These are phyloP conservation scores for Dolomedes plantarius DNA, from an alignment of 2,888 invertebrate species.

Conservation along the genomic window DNA sequence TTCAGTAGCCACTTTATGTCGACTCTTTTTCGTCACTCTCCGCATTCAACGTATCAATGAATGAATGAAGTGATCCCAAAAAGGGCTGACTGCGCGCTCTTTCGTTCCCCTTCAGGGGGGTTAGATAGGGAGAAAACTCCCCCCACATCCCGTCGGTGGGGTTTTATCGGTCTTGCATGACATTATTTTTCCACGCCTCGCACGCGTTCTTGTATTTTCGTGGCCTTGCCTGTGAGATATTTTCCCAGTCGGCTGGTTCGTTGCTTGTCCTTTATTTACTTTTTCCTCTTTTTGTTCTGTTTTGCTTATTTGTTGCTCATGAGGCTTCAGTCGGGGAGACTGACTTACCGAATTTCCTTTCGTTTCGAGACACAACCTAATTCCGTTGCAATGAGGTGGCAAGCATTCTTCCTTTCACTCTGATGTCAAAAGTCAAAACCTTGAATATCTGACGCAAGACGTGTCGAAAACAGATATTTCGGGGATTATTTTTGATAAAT, in stretches of 20 bases:
- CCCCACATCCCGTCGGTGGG: conserved; percentile 24
- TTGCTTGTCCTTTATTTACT: not conserved
- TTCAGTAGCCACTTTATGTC: conserved; percentile 68
- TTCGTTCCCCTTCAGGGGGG: not conserved
- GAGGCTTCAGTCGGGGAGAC: too few relatives aligned
- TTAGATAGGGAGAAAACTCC: not conserved
- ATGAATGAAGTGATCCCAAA: conserved; percentile 66
- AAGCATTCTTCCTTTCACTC: too few relatives aligned
- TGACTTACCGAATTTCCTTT: too few relatives aligned
- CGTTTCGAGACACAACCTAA: too few relatives aligned
- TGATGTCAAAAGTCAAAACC: too few relatives aligned
- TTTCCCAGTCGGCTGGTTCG: not conserved
- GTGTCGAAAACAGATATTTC: too few relatives aligned
- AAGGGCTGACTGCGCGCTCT: conserved; percentile 33
- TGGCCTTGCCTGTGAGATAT: conserved; percentile 4
- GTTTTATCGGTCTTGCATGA: conserved; percentile 61
- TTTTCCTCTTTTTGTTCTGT: not conserved
- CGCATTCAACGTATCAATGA: not conserved
- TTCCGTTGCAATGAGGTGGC: too few relatives aligned
- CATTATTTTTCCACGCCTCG: conserved; percentile 66
- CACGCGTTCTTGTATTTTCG: conserved; percentile 58
- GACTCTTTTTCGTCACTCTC: conserved; percentile 49
- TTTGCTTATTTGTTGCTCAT: too few relatives aligned
- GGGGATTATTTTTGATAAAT: too few relatives aligned
- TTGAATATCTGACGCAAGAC: too few relatives aligned